Evolutionary conservation across 2,888 invertebrate species (phyloP).

Genomic region (Dasypogon diadema): DNA sequence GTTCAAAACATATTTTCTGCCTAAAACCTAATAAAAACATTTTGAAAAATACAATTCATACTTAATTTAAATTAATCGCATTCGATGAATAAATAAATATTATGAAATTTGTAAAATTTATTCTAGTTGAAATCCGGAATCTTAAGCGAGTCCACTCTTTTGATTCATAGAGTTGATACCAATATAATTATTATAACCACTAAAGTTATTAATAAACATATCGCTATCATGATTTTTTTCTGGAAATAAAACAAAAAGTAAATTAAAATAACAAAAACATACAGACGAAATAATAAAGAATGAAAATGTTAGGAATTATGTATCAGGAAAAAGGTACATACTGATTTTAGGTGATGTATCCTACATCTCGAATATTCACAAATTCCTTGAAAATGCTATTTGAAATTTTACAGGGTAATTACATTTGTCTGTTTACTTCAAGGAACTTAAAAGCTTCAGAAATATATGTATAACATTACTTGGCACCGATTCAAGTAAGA

Average conservation of each 20-base stretch:
- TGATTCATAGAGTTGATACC: constrained; percentile 54
- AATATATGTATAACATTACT: too few species aligned
- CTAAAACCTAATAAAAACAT: constrained; percentile 15
- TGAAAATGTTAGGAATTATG: too few species aligned
- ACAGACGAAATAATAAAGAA: too few species aligned
- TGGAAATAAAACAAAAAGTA: constrained; percentile 75
- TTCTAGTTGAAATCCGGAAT: constrained; percentile 42
- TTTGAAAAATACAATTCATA: constrained; percentile 17
- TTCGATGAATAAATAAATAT: constrained; percentile 45
- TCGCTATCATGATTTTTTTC: constrained; percentile 90
- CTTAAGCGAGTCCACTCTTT: constrained; percentile 22
- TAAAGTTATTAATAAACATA: constrained; percentile 84
- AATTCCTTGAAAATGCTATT: too few species aligned
- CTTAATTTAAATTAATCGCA: constrained; percentile 19
- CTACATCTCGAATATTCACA: too few species aligned
- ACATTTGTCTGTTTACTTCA: too few species aligned
- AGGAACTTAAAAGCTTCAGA: too few species aligned
- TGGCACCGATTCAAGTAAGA: too few species aligned
- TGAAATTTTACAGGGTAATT: too few species aligned
- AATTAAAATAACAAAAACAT: constrained; percentile 60
- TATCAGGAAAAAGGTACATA: too few species aligned
- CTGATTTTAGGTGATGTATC: too few species aligned
- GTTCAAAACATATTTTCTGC: constrained; percentile 32
- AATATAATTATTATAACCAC: constrained; percentile 82
- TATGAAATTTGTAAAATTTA: constrained; percentile 26